These are phyloP conservation scores for Apodemia duryi DNA, from an alignment of 2,888 invertebrate genomes.

Conservation along the genomic window DNA sequence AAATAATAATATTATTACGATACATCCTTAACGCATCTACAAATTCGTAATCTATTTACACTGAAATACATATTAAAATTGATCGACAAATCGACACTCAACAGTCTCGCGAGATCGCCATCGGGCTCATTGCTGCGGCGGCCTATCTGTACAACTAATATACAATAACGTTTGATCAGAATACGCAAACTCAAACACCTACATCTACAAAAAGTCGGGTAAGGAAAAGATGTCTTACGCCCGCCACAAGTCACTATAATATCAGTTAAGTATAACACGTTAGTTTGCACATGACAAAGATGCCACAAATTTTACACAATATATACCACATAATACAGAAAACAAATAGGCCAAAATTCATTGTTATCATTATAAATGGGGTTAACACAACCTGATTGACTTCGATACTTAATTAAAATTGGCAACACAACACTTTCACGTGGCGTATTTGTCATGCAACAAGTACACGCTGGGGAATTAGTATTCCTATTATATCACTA, in stretches of 20 bases:
- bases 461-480: conserved; percentile 67
- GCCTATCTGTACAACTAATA: conserved; percentile 67
- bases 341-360: conserved; percentile 71
- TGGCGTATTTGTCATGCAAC: conserved; percentile 64
- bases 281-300: conserved; percentile 64
- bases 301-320: conserved; percentile 44
- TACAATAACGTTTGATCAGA: conserved; percentile 75
- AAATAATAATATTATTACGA: conserved; percentile 18
- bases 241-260: conserved; percentile 73
- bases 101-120: conserved; percentile 34
- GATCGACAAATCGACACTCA: conserved; percentile 66
- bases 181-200: conserved; percentile 73
- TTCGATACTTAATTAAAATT: conserved; percentile 38
- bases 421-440: conserved; percentile 46
- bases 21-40: conserved; percentile 56
- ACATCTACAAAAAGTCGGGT: conserved; percentile 63
- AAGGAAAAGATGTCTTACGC: conserved; percentile 62
- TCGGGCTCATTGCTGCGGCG: conserved; percentile 48
- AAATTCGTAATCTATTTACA: conserved; percentile 76
- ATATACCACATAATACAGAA: conserved; percentile 40
- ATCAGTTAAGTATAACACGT: conserved; percentile 70
- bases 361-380: conserved; percentile 59
- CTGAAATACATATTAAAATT: conserved; percentile 68
- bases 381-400: conserved; percentile 62
- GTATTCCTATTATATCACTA: conserved; percentile 66